Conservation (phyloP, 1,140 invertebrate genomes). For the Cyclina sinensis region DNA sequence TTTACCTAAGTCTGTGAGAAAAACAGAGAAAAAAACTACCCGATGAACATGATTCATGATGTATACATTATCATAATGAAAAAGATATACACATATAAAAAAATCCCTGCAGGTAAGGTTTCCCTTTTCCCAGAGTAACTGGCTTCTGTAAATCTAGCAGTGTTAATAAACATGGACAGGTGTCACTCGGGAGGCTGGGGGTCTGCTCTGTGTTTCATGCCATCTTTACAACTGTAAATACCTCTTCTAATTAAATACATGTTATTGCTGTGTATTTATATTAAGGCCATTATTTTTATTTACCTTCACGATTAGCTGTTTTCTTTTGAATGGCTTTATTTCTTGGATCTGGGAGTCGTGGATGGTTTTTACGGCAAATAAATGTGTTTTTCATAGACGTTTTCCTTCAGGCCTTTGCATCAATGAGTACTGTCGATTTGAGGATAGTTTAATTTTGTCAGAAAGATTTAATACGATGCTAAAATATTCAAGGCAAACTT, state of each 20-base stretch:
- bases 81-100: slow-evolving; percentile 2
- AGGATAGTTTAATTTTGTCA: too few species aligned
- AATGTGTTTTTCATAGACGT: slow-evolving; percentile 14
- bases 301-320: slow-evolving; percentile 27
- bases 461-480: too few species aligned
- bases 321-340: slow-evolving; percentile 16
- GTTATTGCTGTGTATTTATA: slow-evolving; percentile 56
- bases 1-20: slow-evolving; percentile 45
- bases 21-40: slow-evolving; percentile 41
- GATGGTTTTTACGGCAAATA: background rate
- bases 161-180: slow-evolving; percentile 58
- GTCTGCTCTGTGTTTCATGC: slow-evolving; percentile 45
- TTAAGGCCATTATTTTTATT: slow-evolving; percentile 44
- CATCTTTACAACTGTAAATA: slow-evolving; percentile 40
- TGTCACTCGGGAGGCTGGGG: slow-evolving; percentile 48
- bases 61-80: slow-evolving; percentile 40
- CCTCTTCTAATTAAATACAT: slow-evolving; percentile 55
- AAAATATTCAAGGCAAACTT: too few species aligned
- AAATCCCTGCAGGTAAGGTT: slow-evolving; percentile 24
- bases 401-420: background rate
- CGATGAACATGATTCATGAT: slow-evolving; percentile 41
- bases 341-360: background rate
- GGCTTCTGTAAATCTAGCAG: slow-evolving; percentile 23
- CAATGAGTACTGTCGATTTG: background rate
- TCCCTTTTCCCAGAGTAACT: slow-evolving; percentile 43